These are phyloP conservation scores for Hormiphora californensis DNA, from an alignment of 37 sponge, comb jelly and placozoan species.

Conservation along the genomic window DNA sequence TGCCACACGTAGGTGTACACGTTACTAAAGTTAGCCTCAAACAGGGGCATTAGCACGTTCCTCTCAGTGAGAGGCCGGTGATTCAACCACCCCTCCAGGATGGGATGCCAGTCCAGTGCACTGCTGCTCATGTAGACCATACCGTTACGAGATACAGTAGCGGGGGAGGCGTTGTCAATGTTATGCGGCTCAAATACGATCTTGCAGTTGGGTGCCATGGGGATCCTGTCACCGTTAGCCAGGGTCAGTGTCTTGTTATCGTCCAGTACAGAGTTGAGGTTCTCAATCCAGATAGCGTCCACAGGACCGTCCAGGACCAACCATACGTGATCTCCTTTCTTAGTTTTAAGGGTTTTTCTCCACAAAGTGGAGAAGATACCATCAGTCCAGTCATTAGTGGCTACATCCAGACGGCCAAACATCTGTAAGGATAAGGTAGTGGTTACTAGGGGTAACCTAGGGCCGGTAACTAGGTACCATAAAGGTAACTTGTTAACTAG, in stretches of 20 bases:
- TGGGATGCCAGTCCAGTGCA: slow-evolving; percentile 59
- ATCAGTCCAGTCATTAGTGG: slow-evolving; percentile 60
- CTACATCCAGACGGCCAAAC: slow-evolving; percentile 58
- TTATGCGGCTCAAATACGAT: slow-evolving; percentile 61
- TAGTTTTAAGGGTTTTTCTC: slow-evolving; percentile 56
- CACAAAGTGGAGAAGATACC: slow-evolving; percentile 59
- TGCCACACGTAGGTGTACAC: slow-evolving; percentile 64
- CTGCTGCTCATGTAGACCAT: slow-evolving; percentile 61
- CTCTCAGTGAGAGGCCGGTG: slow-evolving; percentile 61
- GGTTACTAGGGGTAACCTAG: too few relatives aligned
- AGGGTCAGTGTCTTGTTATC: slow-evolving; percentile 60
- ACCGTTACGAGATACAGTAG: slow-evolving; percentile 59
- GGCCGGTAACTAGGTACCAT: too few relatives aligned
- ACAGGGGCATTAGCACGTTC: slow-evolving; percentile 61
- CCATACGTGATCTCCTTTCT: slow-evolving; percentile 59
- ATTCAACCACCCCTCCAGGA: slow-evolving; percentile 75
- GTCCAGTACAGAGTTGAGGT: slow-evolving; percentile 57
- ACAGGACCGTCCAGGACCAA: slow-evolving; percentile 58
- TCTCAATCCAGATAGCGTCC: slow-evolving; percentile 60
- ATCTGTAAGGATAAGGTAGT: slow-evolving; percentile 23
- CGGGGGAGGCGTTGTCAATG: slow-evolving; percentile 62
- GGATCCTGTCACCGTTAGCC: slow-evolving; percentile 58
- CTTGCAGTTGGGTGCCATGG: slow-evolving; percentile 59
- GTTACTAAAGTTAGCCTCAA: slow-evolving; percentile 72
- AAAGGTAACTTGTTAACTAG: too few relatives aligned